These are phyloP conservation scores for Ganaspis sp. DNA, from an alignment of 1,140 invertebrate species.

Conservation along the genomic window DNA sequence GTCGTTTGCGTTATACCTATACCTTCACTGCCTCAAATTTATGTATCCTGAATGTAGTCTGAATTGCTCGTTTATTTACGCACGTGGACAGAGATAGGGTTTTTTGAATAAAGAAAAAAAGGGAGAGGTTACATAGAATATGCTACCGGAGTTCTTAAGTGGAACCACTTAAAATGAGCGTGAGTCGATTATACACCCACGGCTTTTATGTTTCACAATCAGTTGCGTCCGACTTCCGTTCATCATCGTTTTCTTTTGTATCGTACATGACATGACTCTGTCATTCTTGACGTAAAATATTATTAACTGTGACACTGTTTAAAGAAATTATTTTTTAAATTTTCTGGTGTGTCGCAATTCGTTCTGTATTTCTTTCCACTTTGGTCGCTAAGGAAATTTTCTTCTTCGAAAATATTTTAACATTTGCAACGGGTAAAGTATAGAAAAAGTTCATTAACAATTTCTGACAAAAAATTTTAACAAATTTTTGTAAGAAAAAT, in stretches of 20 bases:
- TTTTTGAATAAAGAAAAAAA: background rate
- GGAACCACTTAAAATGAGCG: background rate
- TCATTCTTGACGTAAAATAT: background rate
- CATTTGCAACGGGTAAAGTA: no score
- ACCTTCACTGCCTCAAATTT: conserved; percentile 40
- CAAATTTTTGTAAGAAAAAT: no score
- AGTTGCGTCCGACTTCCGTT: background rate
- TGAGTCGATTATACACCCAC: background rate
- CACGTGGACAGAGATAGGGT: conserved; percentile 36
- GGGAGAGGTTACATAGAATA: background rate
- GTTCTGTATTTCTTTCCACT: no score
- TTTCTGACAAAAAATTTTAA: no score
- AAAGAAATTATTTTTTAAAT: no score
- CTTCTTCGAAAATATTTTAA: no score
- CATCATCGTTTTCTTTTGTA: background rate
- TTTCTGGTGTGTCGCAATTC: no score
- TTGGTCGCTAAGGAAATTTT: no score
- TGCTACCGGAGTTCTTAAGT: conserved; percentile 17
- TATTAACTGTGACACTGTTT: no score
- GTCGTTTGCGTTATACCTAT: conserved; percentile 37
- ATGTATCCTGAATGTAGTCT: conserved; percentile 47
- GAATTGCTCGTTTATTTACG: conserved; percentile 43
- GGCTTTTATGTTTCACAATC: background rate
- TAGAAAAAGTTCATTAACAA: no score
- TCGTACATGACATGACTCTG: background rate